Evolutionary conservation across 2,888 invertebrate species (phyloP), one percentile per base, ranked within the genome.

Genomic region (Drosophila kambysellisi): DNA sequence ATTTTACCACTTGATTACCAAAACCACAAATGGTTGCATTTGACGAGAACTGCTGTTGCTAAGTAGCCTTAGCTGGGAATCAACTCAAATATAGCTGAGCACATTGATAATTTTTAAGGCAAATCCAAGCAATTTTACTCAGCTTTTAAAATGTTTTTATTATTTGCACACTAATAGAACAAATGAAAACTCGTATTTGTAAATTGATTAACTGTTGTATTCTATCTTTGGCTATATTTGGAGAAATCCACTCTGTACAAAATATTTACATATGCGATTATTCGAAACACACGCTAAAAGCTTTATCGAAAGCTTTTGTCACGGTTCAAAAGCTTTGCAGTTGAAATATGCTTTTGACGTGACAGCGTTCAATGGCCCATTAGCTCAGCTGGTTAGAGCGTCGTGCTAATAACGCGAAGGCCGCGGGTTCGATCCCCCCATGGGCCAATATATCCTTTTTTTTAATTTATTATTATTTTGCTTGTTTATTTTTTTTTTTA

Each of bases 381-480:
- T 93, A 93, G 93, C 93, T 93, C 93, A 93, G 93, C 88, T 93
- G 93, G 93, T 92, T 93, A 93, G 93, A 93, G 93, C 93, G 93
- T 93, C 92, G 93, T 93, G 92, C 93, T 93, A 93, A 92, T 93
- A 93, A 93, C 93, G 92, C 92, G 92, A 93, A 92, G 93, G 93
- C 91, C 92, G 92, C 90, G 92, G 92, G 93, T 93, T 93, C 93
- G 93, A 93, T 92, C 93, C 93, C 92, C 93, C 81, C 92, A 92
- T 93, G 92, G 92, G 92, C 92, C 92, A 93, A 29, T 20, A 17
- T 7, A 15, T 0, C 17, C 1, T 33, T 29, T 57, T 53, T 63
- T 57, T 50, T 67, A n/a, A 63, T 56, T 41, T 61, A 65, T 41
- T 25, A 25, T 60, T 66, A 33, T 72, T 53, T 41, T 52, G 9